Conservation (phyloP, 2,888 invertebrate genomes). For the Cataglyphis altisquamis region DNA sequence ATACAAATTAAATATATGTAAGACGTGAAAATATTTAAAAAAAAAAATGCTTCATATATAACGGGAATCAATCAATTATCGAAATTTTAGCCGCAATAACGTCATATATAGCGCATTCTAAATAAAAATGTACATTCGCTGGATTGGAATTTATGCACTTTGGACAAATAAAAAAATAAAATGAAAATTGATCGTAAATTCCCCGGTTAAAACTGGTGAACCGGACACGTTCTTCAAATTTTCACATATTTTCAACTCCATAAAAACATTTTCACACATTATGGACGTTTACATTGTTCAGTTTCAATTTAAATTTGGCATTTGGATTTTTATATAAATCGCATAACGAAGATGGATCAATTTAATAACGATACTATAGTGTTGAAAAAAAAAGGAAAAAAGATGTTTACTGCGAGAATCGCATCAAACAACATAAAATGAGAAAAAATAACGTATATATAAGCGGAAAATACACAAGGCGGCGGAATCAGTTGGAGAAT, state of each 20-base stretch:
- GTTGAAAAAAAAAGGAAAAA: slow-evolving; percentile 1
- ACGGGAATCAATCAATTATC: slow-evolving; percentile 28
- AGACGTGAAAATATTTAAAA: slow-evolving; percentile 29
- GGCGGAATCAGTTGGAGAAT: slow-evolving; percentile 42
- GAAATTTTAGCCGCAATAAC: slow-evolving; percentile 49
- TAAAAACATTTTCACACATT: slow-evolving; percentile 35
- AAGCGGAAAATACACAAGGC: slow-evolving; percentile 26
- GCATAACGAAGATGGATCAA: slow-evolving; percentile 35
- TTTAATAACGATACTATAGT: slow-evolving; percentile 24
- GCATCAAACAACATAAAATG: slow-evolving; percentile 12
- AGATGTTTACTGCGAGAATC: slow-evolving; percentile 27
- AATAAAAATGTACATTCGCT: slow-evolving; percentile 39
- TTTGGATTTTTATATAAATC: slow-evolving; percentile 7
- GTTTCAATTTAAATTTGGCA: slow-evolving; percentile 35
- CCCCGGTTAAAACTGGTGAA: slow-evolving; percentile 36
- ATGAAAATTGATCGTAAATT: slow-evolving; percentile 56
- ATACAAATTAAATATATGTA: slow-evolving; percentile 24
- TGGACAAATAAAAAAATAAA: slow-evolving; percentile 53
- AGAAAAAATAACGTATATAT: too few relatives aligned
- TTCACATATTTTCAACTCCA: slow-evolving; percentile 43
- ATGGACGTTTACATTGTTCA: slow-evolving; percentile 36
- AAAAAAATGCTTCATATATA: background rate
- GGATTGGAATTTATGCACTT: slow-evolving; percentile 55
- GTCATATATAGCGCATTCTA: slow-evolving; percentile 36
- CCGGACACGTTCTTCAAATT: slow-evolving; percentile 47